Evolutionary conservation across 2,888 invertebrate genomes (phyloP), one percentile per base, ranked within the genome.

Genomic region (Eudemis profundana): DNA sequence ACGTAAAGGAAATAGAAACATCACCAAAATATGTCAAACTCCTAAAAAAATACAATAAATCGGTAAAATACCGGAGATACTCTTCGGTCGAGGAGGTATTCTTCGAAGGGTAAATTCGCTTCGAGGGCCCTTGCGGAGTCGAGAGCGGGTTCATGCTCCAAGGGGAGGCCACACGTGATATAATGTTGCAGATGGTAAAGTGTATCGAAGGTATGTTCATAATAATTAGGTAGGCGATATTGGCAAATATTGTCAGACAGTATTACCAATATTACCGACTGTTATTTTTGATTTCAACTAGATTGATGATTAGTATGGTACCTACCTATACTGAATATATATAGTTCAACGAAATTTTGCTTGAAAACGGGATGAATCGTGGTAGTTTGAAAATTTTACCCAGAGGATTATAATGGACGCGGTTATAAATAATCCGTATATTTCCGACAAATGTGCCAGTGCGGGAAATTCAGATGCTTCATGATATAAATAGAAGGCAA

Each of bases 111-210:
- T 68, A 53, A 69, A 70, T 65, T 68, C 61, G 40, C 70, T 69
- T 70, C 66, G 70, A 82, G 77, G 69, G 76, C 66, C 66, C 83
- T 85, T 60, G 44, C 60, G 51, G 66, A 79, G 83, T 83, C 83
- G 78, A 84, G 83, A 72, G 78, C 69, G 72, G 78, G 80, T 79
- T 79, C 79, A 72, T 69, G 36, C 65, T 65, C 54, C 44, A 65
- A 66, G 42, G 46, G 33, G 57, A 66, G 69, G 69, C 68, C 63
- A 33, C 57, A 44, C 57, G 64, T 64, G 64, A 59, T 59, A 23
- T 51, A 50, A 29, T 57, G 44, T 42, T 56, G 27, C 40, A 54
- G 17, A 10, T 17, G 29, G 49, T 49, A 29, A 29, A 10, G 17
- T 33, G 33, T 33, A 33, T 33, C 33, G 33, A 5, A 3, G 23